Conservation (phyloP, 2,113 vertebrate species). For the Thunnus maccoyii region DNA sequence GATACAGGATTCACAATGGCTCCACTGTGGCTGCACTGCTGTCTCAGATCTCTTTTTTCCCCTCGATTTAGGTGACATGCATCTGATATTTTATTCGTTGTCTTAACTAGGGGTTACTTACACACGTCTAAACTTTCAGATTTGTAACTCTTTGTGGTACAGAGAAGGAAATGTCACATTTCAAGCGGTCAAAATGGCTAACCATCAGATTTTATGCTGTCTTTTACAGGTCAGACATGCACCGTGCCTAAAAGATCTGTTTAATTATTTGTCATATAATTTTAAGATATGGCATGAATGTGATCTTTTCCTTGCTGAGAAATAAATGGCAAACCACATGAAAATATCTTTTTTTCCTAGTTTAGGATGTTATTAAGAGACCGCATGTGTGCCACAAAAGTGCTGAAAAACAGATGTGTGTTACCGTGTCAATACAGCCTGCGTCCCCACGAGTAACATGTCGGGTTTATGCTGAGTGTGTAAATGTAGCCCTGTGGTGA, state of each 20-base stretch:
- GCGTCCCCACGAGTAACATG: conserved; percentile 50
- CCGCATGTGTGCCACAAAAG: conserved; percentile 47
- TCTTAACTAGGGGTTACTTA: conserved; percentile 56
- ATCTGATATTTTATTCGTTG: conserved; percentile 54
- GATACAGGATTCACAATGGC: conserved; percentile 56
- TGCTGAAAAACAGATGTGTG: conserved; percentile 69
- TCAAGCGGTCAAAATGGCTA: background rate
- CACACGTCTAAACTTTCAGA: background rate
- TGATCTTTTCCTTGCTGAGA: conserved; percentile 14
- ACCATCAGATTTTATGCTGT: background rate
- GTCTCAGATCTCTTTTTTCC: conserved; percentile 44
- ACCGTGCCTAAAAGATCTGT: background rate
- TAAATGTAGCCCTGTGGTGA: conserved; percentile 48
- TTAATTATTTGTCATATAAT: conserved; percentile 28
- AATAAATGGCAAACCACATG: conserved; percentile 51
- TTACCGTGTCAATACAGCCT: conserved; percentile 13
- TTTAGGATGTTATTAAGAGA: conserved; percentile 49
- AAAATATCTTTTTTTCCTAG: conserved; percentile 33
- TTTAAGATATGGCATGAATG: conserved; percentile 29
- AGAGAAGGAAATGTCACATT: conserved; percentile 4
- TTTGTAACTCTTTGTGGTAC: conserved; percentile 26
- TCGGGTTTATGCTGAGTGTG: conserved; percentile 52
- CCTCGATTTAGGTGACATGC: conserved; percentile 50
- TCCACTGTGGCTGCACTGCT: conserved; percentile 61
- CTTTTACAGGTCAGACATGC: background rate